Evolutionary conservation across 2,888 invertebrate species (phyloP).

Genomic region (Aspidiotus destructor): DNA sequence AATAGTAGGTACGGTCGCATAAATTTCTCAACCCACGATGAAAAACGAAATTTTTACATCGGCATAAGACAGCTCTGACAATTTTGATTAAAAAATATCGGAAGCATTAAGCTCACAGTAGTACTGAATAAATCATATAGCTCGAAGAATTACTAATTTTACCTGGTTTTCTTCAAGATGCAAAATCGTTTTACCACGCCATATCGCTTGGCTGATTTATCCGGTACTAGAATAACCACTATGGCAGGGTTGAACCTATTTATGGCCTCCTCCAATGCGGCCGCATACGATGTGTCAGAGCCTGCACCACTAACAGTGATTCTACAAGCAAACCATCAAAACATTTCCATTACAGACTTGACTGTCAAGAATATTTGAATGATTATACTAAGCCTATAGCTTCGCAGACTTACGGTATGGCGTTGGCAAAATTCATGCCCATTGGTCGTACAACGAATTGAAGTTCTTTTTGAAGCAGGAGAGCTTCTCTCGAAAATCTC

Average conservation of each 20-base stretch:
- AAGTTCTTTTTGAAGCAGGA: conserved; percentile 45
- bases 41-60: background rate
- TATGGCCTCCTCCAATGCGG: conserved; percentile 51
- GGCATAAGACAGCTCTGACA: too few species aligned
- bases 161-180: conserved; percentile 58
- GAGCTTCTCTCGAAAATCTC: conserved; percentile 42
- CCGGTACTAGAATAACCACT: conserved; percentile 56
- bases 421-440: conserved; percentile 41
- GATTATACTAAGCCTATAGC: too few species aligned
- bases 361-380: background rate
- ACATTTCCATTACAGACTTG: background rate
- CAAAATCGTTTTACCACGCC: conserved; percentile 80
- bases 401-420: conserved; percentile 36
- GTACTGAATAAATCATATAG: background rate
- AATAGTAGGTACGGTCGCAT: too few species aligned
- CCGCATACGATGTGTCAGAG: conserved; percentile 51
- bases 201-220: conserved; percentile 64
- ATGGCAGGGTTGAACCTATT: conserved; percentile 51
- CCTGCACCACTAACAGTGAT: too few species aligned
- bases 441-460: conserved; percentile 44
- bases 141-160: background rate
- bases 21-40: background rate
- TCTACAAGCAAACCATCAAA: background rate
- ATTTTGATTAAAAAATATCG: too few species aligned
- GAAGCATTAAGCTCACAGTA: background rate